phyloP scores from a whole-genome alignment of 2,113 vertebrate species.

The Tonatia bakeri region DNA sequence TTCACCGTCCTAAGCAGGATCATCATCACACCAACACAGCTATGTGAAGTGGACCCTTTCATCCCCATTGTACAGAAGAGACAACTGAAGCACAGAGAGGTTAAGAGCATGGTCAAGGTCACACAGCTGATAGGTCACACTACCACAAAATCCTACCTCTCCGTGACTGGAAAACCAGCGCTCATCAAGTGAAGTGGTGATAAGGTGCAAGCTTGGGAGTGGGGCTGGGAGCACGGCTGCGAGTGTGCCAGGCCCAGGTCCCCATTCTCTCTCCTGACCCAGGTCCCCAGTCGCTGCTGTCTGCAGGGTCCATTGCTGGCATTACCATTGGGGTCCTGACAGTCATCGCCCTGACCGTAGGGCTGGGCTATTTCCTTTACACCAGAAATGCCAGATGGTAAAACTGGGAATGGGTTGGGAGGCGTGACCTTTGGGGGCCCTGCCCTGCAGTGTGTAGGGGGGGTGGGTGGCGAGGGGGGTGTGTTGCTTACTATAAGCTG shows the following conservation, averaged over 20 bases:
- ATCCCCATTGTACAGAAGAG: background rate
- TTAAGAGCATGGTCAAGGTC: background rate
- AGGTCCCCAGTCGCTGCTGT: background rate
- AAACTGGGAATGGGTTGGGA: background rate
- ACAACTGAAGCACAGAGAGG: background rate
- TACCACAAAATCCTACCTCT: background rate
- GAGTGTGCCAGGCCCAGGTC: background rate
- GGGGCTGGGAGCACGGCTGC: background rate
- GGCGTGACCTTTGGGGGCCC: background rate
- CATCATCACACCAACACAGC: background rate
- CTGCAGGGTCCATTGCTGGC: background rate
- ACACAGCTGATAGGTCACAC: background rate
- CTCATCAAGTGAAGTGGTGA: background rate
- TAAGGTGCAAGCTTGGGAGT: background rate
- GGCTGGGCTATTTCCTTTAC: slow-evolving; percentile 25
- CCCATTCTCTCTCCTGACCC: background rate
- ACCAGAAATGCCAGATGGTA: background rate
- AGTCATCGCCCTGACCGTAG: background rate
- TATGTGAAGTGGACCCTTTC: background rate
- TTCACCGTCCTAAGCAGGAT: background rate
- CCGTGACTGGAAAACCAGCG: background rate
- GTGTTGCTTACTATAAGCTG: background rate
- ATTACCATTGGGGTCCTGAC: background rate
- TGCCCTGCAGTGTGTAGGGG: too few relatives aligned
- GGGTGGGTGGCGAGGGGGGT: too few relatives aligned